Percentiles rank a stretch among this genome's conserved stretches.
These are phyloP conservation scores for Netelia inedita DNA, from an alignment of 2,888 invertebrate species.

Conservation along the genomic window DNA sequence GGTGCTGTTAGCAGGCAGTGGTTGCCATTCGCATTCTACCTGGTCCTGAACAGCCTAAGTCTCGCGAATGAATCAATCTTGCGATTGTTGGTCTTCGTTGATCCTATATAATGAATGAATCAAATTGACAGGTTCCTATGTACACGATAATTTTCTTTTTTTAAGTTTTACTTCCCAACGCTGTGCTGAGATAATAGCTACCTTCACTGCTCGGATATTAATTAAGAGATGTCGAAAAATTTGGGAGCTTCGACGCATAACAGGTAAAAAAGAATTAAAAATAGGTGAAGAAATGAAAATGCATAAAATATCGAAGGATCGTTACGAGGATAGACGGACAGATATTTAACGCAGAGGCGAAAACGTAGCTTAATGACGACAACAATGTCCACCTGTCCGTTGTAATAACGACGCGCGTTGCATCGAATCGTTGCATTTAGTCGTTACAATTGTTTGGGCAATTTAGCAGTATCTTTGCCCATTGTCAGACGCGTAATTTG, in stretches of 20 bases:
- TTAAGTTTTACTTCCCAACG: constrained; percentile 45
- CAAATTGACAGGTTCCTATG: constrained; percentile 50
- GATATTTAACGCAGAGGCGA: too few relatives aligned
- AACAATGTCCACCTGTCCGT: constrained; percentile 47
- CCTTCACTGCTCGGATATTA: not conserved
- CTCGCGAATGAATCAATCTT: too few relatives aligned
- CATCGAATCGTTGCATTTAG: constrained; percentile 12
- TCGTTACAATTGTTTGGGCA: not conserved
- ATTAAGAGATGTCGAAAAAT: too few relatives aligned
- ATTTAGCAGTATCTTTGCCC: constrained; percentile 22
- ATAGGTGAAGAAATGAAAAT: too few relatives aligned
- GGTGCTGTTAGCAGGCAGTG: constrained; percentile 75
- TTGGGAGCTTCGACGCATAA: too few relatives aligned
- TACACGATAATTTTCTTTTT: constrained; percentile 7
- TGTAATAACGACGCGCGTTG: constrained; percentile 21
- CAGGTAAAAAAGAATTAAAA: too few relatives aligned
- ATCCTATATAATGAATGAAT: not conserved
- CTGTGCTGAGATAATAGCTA: constrained; percentile 39
- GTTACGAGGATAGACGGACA: too few relatives aligned
- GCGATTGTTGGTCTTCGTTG: too few relatives aligned
- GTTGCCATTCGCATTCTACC: constrained; percentile 71
- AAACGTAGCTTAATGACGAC: constrained; percentile 1
- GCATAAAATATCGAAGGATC: too few relatives aligned
- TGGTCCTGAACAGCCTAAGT: not conserved
- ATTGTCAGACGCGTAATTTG: constrained; percentile 34